Evolutionary conservation across 2,888 invertebrate species (phyloP), one percentile per base, ranked within the genome.

Genomic region (Cheilosia grossa): DNA sequence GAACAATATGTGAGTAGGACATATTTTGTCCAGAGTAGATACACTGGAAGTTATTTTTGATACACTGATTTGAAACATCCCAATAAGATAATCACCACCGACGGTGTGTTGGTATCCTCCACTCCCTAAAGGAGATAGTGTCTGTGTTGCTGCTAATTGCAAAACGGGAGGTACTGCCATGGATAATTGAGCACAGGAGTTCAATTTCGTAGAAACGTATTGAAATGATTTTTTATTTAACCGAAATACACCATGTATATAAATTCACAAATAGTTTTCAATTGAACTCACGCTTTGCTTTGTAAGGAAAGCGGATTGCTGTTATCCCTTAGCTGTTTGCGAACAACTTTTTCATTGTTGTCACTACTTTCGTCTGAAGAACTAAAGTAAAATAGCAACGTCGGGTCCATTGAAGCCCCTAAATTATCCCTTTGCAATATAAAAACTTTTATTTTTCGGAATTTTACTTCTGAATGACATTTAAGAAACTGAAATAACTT

Each of bases 191-290:
- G n/a, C 54, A 30, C 13, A 27, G 30, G 30, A 54, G 30, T 54
- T 54, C n/a, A 54, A 30, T 54, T 54, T 21, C n/a, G 30, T n/a
- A 17, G n/a, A 54, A n/a, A 54, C 30, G n/a, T 54, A 27, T 27
- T 54, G 54, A 54, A 54, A 27, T 15, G 54, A 30, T n/a, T 54
- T n/a, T 6, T 30, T 27, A n/a, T 27, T 27, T 30, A 27, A n/a
- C n/a, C 27, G 53, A 30, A 53, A 27, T 27, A 6, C 27, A 27
- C 27, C 27, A 27, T 27, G 27, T 6, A 27, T 5, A 27, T 27
- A 27, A 27, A 27, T 5, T 27, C 27, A 27, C 27, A 27, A 27
- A 27, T 21, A 21, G 1, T 44, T 44, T 44, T 5, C 1, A 27
- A 27, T 27, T 27, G 27, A 27, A 27, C 27, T 49, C 6, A 49